Conservation (phyloP, 2,797 vertebrate species). For the Podargus strigoides region DNA sequence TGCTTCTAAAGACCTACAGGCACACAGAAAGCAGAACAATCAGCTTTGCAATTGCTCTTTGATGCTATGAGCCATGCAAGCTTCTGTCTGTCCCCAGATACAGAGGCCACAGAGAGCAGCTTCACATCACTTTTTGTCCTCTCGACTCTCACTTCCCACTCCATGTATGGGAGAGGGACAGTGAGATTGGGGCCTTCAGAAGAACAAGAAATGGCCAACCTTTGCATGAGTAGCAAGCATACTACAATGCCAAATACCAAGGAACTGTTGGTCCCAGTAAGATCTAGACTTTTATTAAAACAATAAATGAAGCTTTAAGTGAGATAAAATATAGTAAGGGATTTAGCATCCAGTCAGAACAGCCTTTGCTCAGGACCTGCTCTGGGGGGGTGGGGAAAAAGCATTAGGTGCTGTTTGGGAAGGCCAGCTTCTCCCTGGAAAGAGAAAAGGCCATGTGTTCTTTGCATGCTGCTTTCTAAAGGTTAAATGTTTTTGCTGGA, state of each 20-base stretch:
- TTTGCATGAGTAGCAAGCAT: not conserved
- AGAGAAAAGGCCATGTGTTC: not conserved
- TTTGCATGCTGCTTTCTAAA: not conserved
- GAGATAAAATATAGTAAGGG: not conserved
- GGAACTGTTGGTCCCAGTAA: not conserved
- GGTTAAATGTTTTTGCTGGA: not conserved
- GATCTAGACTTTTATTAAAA: not conserved
- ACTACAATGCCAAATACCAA: not conserved
- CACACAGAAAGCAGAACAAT: not conserved
- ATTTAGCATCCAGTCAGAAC: not conserved
- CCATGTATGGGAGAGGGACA: fast-evolving
- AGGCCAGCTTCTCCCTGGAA: not conserved
- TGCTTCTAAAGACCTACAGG: not conserved
- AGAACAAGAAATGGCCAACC: not conserved
- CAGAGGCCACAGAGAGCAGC: not conserved
- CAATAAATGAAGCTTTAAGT: not conserved
- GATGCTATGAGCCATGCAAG: not conserved
- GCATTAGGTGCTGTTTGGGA: not conserved
- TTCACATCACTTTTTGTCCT: not conserved
- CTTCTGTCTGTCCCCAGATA: not conserved
- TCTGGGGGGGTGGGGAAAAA: not conserved
- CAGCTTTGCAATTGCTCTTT: not conserved
- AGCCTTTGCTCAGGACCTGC: not conserved
- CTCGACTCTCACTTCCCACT: not conserved
- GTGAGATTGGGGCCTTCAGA: not conserved